Conservation (phyloP, 2,888 invertebrate genomes). For the Drosophila leonis region DNA sequence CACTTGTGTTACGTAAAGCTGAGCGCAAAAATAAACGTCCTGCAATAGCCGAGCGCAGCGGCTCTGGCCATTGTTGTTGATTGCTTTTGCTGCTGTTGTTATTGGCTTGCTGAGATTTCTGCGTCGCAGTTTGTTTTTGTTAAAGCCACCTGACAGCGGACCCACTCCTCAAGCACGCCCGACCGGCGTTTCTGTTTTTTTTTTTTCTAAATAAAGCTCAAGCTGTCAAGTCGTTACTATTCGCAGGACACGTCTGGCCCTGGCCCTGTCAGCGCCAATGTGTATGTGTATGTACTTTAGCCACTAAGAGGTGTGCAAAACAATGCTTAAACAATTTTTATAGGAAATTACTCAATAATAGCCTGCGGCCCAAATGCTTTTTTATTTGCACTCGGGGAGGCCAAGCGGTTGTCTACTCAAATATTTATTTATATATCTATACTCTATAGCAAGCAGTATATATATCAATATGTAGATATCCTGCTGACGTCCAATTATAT, state of each 20-base stretch:
- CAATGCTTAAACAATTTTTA: constrained; percentile 60
- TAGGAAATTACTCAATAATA: constrained; percentile 70
- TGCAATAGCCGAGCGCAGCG: constrained; percentile 29
- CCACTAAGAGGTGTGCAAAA: constrained; percentile 45
- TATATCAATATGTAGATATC: constrained; percentile 5
- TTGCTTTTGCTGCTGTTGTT: constrained; percentile 34
- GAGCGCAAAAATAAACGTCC: constrained; percentile 64
- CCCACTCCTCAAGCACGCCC: constrained; percentile 16
- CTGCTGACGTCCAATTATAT: constrained; percentile 38
- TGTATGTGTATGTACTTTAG: constrained; percentile 5
- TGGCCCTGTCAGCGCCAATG: constrained; percentile 58
- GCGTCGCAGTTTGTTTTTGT: constrained; percentile 56
- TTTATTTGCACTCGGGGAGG: neutral
- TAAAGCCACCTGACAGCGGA: constrained; percentile 44
- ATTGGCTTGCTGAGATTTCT: constrained; percentile 45
- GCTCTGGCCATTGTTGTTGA: constrained; percentile 9
- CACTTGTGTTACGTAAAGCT: constrained; percentile 72
- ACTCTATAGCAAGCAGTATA: neutral
- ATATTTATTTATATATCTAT: neutral
- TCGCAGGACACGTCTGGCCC: constrained; percentile 54
- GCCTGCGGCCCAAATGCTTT: constrained; percentile 7
- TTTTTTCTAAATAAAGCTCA: constrained; percentile 64
- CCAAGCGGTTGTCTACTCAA: constrained; percentile 4
- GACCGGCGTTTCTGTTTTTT: constrained; percentile 56
- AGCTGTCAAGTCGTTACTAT: constrained; percentile 35